phyloP scores from a whole-genome alignment of 2,797 vertebrate genomes.

The Cyclopterus lumpus region DNA sequence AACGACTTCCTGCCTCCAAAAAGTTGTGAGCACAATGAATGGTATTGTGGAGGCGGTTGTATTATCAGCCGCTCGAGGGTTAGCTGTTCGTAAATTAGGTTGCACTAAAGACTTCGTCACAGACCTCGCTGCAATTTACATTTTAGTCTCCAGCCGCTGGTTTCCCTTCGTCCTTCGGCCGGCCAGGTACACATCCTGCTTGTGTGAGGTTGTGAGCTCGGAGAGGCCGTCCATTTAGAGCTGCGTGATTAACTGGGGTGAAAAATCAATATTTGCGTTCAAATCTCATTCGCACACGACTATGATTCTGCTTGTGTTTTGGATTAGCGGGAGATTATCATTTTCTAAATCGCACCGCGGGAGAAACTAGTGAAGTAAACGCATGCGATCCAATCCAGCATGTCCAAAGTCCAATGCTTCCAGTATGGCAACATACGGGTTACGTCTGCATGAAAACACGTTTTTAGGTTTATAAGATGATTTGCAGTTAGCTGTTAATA shows the following conservation, averaged over 20 bases:
- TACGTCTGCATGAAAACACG: background rate
- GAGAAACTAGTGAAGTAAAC: background rate
- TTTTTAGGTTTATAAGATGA: background rate
- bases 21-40: slow-evolving; percentile 8
- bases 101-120: background rate
- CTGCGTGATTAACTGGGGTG: slow-evolving; percentile 29
- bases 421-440: background rate
- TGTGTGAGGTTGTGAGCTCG: slow-evolving; percentile 9
- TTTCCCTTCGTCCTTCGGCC: background rate
- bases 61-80: background rate
- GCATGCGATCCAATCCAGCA: background rate
- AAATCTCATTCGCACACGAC: slow-evolving; percentile 25
- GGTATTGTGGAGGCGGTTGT: slow-evolving; percentile 3
- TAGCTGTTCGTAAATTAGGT: slow-evolving; percentile 18
- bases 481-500: background rate
- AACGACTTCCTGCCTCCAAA: slow-evolving; percentile 20
- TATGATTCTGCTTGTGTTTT: slow-evolving; percentile 26
- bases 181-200: background rate
- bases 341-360: slow-evolving; percentile 28
- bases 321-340: slow-evolving; percentile 27
- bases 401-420: background rate
- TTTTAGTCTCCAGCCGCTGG: background rate
- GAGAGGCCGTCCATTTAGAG: slow-evolving; percentile 38
- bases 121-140: background rate
- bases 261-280: slow-evolving; percentile 46